Evolutionary conservation across 2,113 vertebrate genomes (phyloP).

Genomic region (Eclectus roratus): DNA sequence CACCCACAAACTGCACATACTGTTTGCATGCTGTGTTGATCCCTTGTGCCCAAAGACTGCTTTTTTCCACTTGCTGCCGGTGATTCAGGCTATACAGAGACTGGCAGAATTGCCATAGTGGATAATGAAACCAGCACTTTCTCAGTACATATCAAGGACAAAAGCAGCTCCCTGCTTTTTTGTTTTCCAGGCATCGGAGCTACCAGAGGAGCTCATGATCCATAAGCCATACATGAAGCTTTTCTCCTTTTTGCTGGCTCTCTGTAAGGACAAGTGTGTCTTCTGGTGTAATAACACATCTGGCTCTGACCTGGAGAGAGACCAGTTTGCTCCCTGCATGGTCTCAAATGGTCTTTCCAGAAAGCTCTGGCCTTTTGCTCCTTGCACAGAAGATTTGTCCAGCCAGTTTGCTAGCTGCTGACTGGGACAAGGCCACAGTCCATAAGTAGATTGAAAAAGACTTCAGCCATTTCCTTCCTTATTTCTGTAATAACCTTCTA

Average conservation of each 20-base stretch:
- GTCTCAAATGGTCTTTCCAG: neutral
- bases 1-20: neutral
- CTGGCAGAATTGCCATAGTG: neutral
- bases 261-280: neutral
- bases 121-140: neutral
- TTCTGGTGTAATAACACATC: neutral
- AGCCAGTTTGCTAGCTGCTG: neutral
- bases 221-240: neutral
- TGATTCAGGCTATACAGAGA: neutral
- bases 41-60: neutral
- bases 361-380: neutral
- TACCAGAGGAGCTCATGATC: neutral
- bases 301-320: neutral
- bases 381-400: neutral
- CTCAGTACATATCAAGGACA: neutral
- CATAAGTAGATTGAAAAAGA: neutral
- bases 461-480: neutral
- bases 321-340: neutral
- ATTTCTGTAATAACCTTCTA: neutral
- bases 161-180: neutral
- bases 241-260: neutral
- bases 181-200: neutral
- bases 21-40: neutral
- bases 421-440: neutral
- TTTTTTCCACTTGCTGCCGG: neutral